Evolutionary conservation across 30 jellyfish, hydroid and myxozoan genomes (phyloP).

Genomic region (Aurelia aurita complex sp. Pacific): DNA sequence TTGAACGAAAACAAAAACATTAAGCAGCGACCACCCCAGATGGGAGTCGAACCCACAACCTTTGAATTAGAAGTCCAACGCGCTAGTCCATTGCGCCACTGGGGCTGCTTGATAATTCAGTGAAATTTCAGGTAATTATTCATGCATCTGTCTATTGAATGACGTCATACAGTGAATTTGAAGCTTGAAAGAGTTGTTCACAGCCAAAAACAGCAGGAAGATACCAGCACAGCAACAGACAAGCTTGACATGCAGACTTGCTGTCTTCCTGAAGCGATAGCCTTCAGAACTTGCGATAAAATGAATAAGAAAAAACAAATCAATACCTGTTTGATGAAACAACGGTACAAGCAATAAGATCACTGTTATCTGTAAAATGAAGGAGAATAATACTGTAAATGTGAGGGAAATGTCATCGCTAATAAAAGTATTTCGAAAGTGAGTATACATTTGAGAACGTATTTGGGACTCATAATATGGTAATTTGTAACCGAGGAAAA

Average conservation of each 20-base stretch:
- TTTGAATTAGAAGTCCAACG: slow-evolving; percentile 82
- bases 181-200: too few relatives aligned
- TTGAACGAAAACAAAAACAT: not conserved
- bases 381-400: not conserved
- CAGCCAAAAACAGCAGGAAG: too few relatives aligned
- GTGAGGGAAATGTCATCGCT: not conserved
- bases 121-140: not conserved
- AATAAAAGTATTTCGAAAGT: not conserved
- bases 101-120: slow-evolving; percentile 57
- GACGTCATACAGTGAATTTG: too few relatives aligned
- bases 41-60: slow-evolving; percentile 90
- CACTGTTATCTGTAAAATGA: slow-evolving; percentile 73
- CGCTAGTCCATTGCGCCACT: slow-evolving; percentile 90
- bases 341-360: slow-evolving; percentile 87
- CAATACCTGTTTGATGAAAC: slow-evolving; percentile 64
- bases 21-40: slow-evolving; percentile 82
- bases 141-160: not conserved
- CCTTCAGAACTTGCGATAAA: not conserved
- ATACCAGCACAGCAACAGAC: too few relatives aligned
- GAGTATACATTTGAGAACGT: too few relatives aligned
- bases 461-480: too few relatives aligned
- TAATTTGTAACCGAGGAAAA: too few relatives aligned
- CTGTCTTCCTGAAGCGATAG: too few relatives aligned
- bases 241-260: too few relatives aligned
- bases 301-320: not conserved